Conservation (phyloP, 1,140 invertebrate genomes). For the Tetragonula clypearis region DNA sequence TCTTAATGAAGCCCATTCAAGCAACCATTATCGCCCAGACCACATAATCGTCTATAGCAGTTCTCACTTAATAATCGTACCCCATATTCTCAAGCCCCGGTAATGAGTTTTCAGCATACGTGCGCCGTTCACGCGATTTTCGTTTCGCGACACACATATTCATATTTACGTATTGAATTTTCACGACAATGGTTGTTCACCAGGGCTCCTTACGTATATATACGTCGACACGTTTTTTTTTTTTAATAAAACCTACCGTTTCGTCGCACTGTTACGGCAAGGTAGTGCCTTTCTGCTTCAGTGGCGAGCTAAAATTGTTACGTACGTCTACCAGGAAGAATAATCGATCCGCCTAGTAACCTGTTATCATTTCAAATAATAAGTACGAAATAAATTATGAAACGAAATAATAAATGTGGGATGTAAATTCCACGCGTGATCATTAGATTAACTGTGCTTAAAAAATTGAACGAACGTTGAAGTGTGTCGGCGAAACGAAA, state of each 20-base stretch:
- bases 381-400: no score
- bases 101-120: constrained; percentile 75
- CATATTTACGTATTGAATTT: constrained; percentile 70
- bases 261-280: not conserved
- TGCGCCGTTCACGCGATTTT: constrained; percentile 59
- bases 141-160: constrained; percentile 54
- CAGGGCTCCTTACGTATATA: not conserved
- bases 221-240: constrained; percentile 12
- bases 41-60: constrained; percentile 77
- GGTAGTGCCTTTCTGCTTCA: not conserved
- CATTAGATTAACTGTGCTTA: not conserved
- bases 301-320: not conserved
- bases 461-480: not conserved
- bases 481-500: not conserved
- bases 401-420: not conserved
- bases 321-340: not conserved
- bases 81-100: constrained; percentile 72
- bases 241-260: constrained; percentile 8
- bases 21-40: constrained; percentile 78
- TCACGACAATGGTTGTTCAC: constrained; percentile 37
- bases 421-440: not conserved
- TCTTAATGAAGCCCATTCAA: constrained; percentile 81
- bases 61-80: constrained; percentile 80
- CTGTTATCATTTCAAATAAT: not conserved
- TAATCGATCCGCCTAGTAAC: no score